A percentile compares a stretch with the other conserved stretches of the same genome.
These are phyloP conservation scores for Sylvia borin DNA, from an alignment of 2,797 vertebrate genomes.

Conservation along the genomic window DNA sequence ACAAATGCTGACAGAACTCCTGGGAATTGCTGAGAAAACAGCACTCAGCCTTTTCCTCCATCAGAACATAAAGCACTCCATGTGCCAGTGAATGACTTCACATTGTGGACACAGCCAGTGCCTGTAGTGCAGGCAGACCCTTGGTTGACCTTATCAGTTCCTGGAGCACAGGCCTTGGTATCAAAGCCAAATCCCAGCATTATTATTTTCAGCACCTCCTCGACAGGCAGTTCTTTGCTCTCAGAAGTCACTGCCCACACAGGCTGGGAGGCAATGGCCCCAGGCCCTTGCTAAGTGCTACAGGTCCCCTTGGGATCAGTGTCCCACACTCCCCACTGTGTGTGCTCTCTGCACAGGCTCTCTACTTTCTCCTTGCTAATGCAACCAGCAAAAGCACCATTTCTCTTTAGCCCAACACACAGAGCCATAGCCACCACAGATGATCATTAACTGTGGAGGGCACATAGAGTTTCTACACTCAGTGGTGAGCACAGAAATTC, in stretches of 20 bases:
- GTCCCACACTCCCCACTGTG: neutral
- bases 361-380: neutral
- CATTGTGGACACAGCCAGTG: neutral
- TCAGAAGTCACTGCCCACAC: neutral
- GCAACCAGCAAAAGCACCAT: neutral
- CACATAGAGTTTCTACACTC: accelerated
- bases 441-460: neutral
- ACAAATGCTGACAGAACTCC: neutral
- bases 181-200: neutral
- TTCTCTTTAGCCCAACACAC: neutral
- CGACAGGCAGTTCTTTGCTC: neutral
- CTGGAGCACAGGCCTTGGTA: neutral
- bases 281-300: neutral
- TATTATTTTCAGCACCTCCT: neutral
- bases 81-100: neutral
- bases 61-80: neutral
- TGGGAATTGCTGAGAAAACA: neutral
- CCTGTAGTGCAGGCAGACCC: neutral
- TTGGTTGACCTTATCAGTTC: neutral
- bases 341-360: neutral
- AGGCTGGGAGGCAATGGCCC: neutral
- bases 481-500: neutral
- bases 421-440: neutral
- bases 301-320: neutral
- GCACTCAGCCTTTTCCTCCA: neutral